phyloP scores from a whole-genome alignment of 2,888 invertebrate species.

The Brachypalpus laphriformis region DNA sequence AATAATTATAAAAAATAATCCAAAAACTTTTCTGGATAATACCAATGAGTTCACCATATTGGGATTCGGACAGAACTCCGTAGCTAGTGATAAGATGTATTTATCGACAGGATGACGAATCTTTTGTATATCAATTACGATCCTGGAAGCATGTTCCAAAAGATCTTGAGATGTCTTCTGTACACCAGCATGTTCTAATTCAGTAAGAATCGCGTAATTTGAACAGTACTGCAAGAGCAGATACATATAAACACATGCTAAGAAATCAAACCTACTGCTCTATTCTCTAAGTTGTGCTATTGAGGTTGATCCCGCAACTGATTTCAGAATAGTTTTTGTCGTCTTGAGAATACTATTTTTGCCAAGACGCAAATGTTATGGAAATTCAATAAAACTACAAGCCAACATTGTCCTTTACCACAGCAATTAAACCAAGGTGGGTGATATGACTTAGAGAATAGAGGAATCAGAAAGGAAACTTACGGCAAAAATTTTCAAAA shows the following conservation, averaged over 20 bases:
- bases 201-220: slow-evolving; percentile 22
- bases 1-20: background rate
- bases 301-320: too few species aligned
- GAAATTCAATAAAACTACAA: too few species aligned
- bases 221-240: slow-evolving; percentile 37
- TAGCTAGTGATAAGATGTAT: slow-evolving; percentile 15
- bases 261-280: too few species aligned
- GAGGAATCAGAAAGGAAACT: background rate
- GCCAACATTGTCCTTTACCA: too few species aligned
- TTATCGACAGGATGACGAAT: slow-evolving; percentile 7
- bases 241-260: background rate
- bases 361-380: too few species aligned
- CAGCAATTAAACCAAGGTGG: too few species aligned
- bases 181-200: slow-evolving; percentile 40
- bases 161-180: slow-evolving; percentile 33
- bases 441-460: too few species aligned
- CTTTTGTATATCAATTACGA: background rate
- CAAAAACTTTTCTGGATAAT: background rate
- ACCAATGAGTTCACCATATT: slow-evolving; percentile 31
- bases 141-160: background rate
- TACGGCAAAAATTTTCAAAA: slow-evolving; percentile 43
- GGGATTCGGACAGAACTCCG: background rate
- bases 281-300: too few species aligned
- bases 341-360: too few species aligned
- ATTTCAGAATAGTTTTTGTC: too few species aligned